These are phyloP conservation scores for Gracilinanus agilis DNA, from an alignment of 2,113 vertebrate genomes.

Conservation along the genomic window DNA sequence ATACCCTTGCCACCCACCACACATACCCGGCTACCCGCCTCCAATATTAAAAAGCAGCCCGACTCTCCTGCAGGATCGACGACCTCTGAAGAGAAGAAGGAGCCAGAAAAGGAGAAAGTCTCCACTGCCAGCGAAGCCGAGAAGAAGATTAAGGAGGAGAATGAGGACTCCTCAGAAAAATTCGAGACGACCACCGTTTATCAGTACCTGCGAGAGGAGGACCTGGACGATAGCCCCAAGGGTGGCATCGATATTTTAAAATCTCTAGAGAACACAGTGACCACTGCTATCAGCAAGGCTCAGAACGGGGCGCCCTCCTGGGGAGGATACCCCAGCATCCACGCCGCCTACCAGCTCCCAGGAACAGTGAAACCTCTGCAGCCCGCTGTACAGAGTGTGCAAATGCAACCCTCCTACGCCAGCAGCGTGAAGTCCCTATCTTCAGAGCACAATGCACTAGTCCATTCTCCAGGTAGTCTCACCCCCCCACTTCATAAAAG, in stretches of 20 bases:
- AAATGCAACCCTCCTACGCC: constrained; percentile 92
- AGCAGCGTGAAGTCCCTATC: constrained; percentile 89
- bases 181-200: constrained; percentile 89
- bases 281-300: constrained; percentile 98
- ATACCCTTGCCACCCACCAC: constrained; percentile 97
- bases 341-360: constrained; percentile 98
- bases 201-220: constrained; percentile 97
- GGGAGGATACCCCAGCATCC: constrained; percentile 99
- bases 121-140: constrained; percentile 81
- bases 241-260: constrained; percentile 97
- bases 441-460: constrained; percentile 88
- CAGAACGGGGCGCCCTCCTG: constrained; percentile 98
- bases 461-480: constrained; percentile 91
- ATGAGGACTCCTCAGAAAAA: constrained; percentile 90
- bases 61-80: constrained; percentile 88
- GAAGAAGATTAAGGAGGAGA: constrained; percentile 96
- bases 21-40: constrained; percentile 90
- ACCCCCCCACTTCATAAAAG: constrained; percentile 94
- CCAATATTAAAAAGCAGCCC: constrained; percentile 90
- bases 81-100: constrained; percentile 88
- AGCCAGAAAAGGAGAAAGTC: constrained; percentile 85
- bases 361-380: constrained; percentile 91
- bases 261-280: constrained; percentile 97
- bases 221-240: constrained; percentile 96
- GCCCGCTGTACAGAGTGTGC: constrained; percentile 90